Percentiles rank a stretch among this genome's conserved stretches.
Evolutionary conservation across 2,113 vertebrate species (phyloP).

Genomic region (Hystrix brachyura): DNA sequence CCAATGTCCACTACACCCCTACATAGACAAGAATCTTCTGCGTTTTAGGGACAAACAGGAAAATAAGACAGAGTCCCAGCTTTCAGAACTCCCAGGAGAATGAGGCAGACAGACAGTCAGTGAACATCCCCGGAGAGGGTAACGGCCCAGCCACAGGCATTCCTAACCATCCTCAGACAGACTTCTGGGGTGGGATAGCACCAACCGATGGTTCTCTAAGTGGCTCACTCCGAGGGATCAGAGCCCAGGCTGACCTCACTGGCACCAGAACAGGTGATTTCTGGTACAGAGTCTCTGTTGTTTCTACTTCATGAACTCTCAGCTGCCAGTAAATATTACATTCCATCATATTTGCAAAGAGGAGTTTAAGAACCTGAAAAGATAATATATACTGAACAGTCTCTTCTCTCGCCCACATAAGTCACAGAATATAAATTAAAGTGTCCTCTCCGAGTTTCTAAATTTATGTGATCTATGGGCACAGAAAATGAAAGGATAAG

Average conservation of each 20-base stretch:
- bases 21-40: neutral
- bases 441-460: conserved; percentile 55
- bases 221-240: neutral
- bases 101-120: neutral
- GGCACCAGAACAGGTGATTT: neutral
- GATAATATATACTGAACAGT: neutral
- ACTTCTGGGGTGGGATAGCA: neutral
- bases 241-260: neutral
- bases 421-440: conserved; percentile 56
- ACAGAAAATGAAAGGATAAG: neutral
- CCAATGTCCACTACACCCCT: neutral
- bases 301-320: neutral
- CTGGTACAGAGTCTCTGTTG: neutral
- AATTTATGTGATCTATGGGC: neutral
- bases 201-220: neutral
- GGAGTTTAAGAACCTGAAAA: neutral
- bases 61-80: neutral
- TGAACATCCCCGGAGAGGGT: neutral
- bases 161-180: neutral
- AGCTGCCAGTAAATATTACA: conserved; percentile 10
- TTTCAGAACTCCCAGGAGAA: neutral
- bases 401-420: conserved; percentile 32
- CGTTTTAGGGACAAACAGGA: neutral
- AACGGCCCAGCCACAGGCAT: neutral
- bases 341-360: neutral